Conservation (phyloP, 92 coral and sea anemone genomes). For the Paramuricea clavata region DNA sequence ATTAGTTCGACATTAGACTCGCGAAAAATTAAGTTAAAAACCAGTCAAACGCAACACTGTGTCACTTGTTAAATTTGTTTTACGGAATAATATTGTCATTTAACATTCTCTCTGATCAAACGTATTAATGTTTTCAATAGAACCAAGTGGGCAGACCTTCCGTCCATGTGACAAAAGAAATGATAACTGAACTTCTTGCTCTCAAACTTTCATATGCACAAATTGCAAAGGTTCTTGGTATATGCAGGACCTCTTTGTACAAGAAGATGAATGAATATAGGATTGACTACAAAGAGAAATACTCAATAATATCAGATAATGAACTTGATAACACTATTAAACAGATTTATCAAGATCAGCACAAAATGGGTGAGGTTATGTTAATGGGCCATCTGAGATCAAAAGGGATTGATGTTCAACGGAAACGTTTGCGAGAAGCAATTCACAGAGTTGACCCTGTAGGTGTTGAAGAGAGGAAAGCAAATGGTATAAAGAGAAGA, state of each 20-base stretch:
- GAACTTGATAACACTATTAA: too few species aligned
- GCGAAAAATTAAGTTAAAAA: too few species aligned
- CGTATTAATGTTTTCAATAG: too few species aligned
- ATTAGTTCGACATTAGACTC: too few species aligned
- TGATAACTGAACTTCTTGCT: not conserved
- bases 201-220: not conserved
- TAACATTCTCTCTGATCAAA: not conserved
- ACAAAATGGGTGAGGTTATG: slow-evolving; percentile 21
- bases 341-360: slow-evolving; percentile 17
- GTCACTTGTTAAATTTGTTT: not conserved
- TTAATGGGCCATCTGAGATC: slow-evolving; percentile 2
- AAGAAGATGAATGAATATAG: slow-evolving; percentile 27
- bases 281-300: slow-evolving; percentile 4
- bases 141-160: not conserved
- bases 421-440: not conserved
- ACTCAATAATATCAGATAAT: not conserved
- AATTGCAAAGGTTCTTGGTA: slow-evolving; percentile 14
- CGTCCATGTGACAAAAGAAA: not conserved
- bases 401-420: not conserved
- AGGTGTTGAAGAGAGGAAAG: not conserved
- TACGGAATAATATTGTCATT: too few species aligned
- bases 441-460: not conserved
- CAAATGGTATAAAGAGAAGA: not conserved
- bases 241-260: slow-evolving; percentile 26
- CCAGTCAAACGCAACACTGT: too few species aligned